Conservation (phyloP, 2,888 invertebrate species). For the Phaonia tiefii region DNA sequence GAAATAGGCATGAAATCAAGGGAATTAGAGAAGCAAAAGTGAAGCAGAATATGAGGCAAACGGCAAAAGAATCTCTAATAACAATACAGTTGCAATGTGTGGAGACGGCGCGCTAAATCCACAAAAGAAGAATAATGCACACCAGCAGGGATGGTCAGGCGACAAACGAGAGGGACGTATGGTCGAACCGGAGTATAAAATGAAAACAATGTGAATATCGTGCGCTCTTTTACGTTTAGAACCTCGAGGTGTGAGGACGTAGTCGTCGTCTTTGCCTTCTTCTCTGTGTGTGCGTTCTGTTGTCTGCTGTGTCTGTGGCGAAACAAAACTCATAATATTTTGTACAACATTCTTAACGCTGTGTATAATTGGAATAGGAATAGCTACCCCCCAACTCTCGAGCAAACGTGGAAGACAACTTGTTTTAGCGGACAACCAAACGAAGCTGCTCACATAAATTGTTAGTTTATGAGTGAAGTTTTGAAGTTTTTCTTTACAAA, state of each 20-base stretch:
- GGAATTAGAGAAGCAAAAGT: too few species aligned
- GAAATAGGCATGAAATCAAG: too few species aligned
- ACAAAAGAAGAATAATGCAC: not conserved
- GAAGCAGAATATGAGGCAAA: too few species aligned
- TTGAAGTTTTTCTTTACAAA: not conserved
- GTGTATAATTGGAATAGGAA: too few species aligned
- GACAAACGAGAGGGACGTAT: too few species aligned
- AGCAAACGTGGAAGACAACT: not conserved
- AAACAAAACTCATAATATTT: not conserved
- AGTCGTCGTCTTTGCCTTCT: slow-evolving; percentile 42
- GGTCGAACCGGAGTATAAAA: slow-evolving; percentile 58
- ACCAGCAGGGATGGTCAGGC: not conserved
- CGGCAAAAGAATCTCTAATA: slow-evolving; percentile 19
- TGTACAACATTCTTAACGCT: not conserved
- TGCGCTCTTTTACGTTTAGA: slow-evolving; percentile 75
- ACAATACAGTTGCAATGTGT: slow-evolving; percentile 10
- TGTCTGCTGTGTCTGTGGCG: slow-evolving; percentile 25
- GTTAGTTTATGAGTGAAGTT: slow-evolving; percentile 42
- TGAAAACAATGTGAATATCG: slow-evolving; percentile 56
- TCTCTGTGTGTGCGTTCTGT: not conserved
- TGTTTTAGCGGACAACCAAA: too few species aligned
- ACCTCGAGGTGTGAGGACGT: slow-evolving; percentile 74
- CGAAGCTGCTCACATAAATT: slow-evolving; percentile 29
- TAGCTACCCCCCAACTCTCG: not conserved
- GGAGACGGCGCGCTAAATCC: slow-evolving; percentile 58